These are phyloP conservation scores for Pandemis cinnamomeana DNA, from an alignment of 2,888 invertebrate species.

Conservation along the genomic window DNA sequence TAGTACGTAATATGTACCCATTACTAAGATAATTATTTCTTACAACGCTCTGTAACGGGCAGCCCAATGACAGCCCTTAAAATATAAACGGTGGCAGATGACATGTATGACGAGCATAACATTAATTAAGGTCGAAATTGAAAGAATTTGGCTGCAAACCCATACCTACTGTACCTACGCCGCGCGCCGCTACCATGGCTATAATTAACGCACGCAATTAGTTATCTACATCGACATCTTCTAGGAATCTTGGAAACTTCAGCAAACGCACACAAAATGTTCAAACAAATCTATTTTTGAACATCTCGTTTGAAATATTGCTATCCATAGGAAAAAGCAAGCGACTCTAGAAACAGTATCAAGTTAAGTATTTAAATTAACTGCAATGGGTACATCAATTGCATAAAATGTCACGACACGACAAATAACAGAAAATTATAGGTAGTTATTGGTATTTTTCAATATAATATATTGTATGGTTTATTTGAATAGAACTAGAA, in stretches of 20 bases:
- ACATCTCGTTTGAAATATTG: neutral
- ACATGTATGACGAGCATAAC: constrained; percentile 21
- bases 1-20: too few species aligned
- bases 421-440: neutral
- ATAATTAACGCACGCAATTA: constrained; percentile 46
- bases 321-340: neutral
- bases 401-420: neutral
- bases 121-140: constrained; percentile 46
- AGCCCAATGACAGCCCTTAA: neutral
- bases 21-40: neutral
- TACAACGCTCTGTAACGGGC: neutral
- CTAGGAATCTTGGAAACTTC: constrained; percentile 25
- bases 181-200: constrained; percentile 44
- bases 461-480: neutral
- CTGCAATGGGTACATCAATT: too few species aligned
- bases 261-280: constrained; percentile 10
- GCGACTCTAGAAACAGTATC: too few species aligned
- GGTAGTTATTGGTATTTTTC: too few species aligned
- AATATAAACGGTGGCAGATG: constrained; percentile 29
- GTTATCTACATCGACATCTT: constrained; percentile 35
- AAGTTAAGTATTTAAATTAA: too few species aligned
- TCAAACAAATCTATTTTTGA: neutral
- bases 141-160: constrained; percentile 44
- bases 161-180: constrained; percentile 12
- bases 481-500: neutral